Conservation (phyloP, 1,140 invertebrate genomes). For the Oedothorax gibbosus region DNA sequence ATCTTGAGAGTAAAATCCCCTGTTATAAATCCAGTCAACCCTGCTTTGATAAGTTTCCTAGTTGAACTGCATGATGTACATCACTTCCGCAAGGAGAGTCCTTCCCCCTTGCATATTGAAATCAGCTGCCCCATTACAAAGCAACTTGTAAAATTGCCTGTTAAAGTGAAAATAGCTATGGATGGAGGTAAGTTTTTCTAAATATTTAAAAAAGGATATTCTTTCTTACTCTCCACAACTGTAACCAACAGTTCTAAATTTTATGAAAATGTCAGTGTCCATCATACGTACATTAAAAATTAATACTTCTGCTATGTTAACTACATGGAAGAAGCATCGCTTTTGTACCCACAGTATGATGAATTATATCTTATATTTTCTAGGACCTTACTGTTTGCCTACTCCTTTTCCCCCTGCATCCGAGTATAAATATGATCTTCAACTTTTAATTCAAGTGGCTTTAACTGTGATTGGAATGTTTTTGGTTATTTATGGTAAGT, state of each 20-base stretch:
- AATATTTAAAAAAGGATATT: neutral
- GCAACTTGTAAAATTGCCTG: slow-evolving; percentile 42
- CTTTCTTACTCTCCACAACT: neutral
- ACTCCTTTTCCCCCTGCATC: neutral
- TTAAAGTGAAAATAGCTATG: slow-evolving; percentile 28
- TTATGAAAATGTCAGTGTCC: no score
- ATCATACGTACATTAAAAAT: no score
- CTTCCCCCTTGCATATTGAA: slow-evolving; percentile 29
- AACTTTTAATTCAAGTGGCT: slow-evolving; percentile 27
- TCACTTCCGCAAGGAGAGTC: slow-evolving; percentile 13
- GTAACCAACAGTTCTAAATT: no score
- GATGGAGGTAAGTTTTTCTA: slow-evolving; percentile 41
- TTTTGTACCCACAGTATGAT: no score
- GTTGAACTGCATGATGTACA: slow-evolving; percentile 41
- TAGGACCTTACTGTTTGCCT: slow-evolving; percentile 26
- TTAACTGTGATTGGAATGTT: slow-evolving; percentile 1
- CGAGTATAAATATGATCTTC: slow-evolving; percentile 37
- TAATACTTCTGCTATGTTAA: no score
- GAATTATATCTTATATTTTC: neutral
- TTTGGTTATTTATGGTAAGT: slow-evolving; percentile 26
- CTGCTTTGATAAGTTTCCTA: slow-evolving; percentile 28
- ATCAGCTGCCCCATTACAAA: slow-evolving; percentile 53
- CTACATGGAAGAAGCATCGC: no score
- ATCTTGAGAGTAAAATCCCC: slow-evolving; percentile 35
- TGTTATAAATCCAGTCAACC: slow-evolving; percentile 17